Percentiles rank a stretch among this genome's conserved stretches.
Conservation (phyloP, 1,140 invertebrate genomes). For the Bombus confusus region DNA sequence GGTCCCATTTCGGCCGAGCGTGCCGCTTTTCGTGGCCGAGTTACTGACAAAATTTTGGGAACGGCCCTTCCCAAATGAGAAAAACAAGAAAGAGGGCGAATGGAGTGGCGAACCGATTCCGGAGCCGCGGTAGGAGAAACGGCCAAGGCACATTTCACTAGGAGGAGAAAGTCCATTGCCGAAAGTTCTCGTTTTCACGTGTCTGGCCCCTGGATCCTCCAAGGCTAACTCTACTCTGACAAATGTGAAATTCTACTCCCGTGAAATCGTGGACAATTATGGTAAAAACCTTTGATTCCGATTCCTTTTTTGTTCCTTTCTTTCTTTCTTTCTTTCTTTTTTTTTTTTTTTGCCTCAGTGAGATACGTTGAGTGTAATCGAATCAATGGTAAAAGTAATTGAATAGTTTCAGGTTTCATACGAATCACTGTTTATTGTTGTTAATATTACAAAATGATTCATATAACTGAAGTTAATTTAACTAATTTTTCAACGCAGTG, state of each 20-base stretch:
- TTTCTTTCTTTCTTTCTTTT: accelerated
- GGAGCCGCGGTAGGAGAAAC: conserved; percentile 6
- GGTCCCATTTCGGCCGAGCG: conserved; percentile 29
- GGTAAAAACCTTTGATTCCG: not conserved
- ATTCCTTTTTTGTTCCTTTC: too few species aligned
- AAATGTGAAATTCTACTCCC: not conserved
- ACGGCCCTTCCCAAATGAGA: not conserved
- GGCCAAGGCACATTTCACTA: conserved; percentile 58
- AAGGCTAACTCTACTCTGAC: conserved; percentile 5
- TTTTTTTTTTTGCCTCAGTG: too few species aligned
- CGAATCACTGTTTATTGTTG: too few species aligned
- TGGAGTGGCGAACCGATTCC: not conserved
- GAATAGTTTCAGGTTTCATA: too few species aligned
- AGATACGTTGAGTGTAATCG: too few species aligned
- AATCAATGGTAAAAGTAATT: too few species aligned
- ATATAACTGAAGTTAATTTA: too few species aligned
- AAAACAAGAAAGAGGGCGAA: conserved; percentile 26
- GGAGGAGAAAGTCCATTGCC: conserved; percentile 68
- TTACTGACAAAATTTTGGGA: conserved; percentile 33
- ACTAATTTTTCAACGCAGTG: too few species aligned
- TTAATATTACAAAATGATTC: too few species aligned
- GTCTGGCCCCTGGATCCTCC: conserved; percentile 29
- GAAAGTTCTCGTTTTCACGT: conserved; percentile 63
- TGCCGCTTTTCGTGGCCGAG: conserved; percentile 43
- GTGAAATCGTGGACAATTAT: not conserved